Evolutionary conservation across 2,888 invertebrate species (phyloP).

Genomic region (Tinea semifulvella): DNA sequence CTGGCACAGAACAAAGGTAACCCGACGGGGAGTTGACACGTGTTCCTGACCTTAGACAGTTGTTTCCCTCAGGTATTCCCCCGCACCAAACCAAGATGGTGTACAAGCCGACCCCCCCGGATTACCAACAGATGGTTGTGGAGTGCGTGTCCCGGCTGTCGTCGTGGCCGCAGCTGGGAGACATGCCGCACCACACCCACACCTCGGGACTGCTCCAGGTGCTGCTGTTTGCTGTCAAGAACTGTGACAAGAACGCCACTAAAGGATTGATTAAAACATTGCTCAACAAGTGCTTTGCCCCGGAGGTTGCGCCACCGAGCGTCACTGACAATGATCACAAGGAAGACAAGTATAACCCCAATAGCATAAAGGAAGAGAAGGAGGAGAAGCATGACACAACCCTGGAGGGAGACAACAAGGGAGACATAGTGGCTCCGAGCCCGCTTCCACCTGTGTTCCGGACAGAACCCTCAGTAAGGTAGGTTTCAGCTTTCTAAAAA

Average conservation of each 20-base stretch:
- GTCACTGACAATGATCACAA: conserved; percentile 24
- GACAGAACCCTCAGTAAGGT: conserved; percentile 69
- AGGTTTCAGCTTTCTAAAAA: no score
- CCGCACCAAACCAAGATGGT: conserved; percentile 45
- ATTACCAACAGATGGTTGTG: conserved; percentile 68
- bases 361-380: conserved; percentile 22
- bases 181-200: conserved; percentile 73
- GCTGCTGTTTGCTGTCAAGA: conserved; percentile 68
- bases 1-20: no score
- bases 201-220: conserved; percentile 79
- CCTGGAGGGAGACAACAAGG: not conserved
- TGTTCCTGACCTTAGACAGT: conserved; percentile 32
- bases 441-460: conserved; percentile 70
- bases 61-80: no score
- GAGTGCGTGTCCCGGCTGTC: conserved; percentile 72
- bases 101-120: conserved; percentile 62
- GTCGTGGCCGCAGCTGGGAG: conserved; percentile 80
- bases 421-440: conserved; percentile 12
- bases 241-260: conserved; percentile 62
- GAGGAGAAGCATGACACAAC: conserved; percentile 22
- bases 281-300: conserved; percentile 69
- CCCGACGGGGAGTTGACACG: no score
- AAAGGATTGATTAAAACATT: conserved; percentile 68
- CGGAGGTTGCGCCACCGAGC: conserved; percentile 28
- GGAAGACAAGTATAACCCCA: conserved; percentile 29